A percentile compares a stretch with the other conserved stretches of the same genome.
phyloP scores from a whole-genome alignment of 2,888 invertebrate genomes.

The Podotricha telesiphe region DNA sequence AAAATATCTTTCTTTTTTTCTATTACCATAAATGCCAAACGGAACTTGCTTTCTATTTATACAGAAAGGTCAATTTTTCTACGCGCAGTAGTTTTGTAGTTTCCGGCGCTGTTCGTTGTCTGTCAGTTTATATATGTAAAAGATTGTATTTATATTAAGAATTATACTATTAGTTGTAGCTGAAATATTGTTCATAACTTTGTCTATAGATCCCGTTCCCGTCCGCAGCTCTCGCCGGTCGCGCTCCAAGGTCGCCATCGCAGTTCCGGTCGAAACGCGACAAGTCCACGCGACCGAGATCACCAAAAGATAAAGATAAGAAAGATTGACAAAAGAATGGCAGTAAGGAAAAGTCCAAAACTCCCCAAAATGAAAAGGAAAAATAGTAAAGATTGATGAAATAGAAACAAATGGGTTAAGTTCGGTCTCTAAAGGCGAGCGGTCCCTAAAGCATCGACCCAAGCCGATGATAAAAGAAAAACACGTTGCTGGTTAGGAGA shows the following conservation, averaged over 20 bases:
- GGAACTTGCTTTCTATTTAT: too few relatives aligned
- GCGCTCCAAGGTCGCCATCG: conserved; percentile 82
- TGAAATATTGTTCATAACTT: not conserved
- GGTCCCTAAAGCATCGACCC: conserved; percentile 66
- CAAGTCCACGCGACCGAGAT: conserved; percentile 68
- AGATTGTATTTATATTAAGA: too few relatives aligned
- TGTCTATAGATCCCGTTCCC: conserved; percentile 74
- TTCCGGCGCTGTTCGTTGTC: too few relatives aligned
- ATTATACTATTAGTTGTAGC: too few relatives aligned
- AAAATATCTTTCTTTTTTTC: too few relatives aligned
- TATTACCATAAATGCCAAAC: too few relatives aligned
- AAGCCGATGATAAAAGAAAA: conserved; percentile 62
- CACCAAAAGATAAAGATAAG: conserved; percentile 60
- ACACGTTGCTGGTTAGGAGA: conserved; percentile 30
- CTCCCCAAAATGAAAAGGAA: conserved; percentile 59
- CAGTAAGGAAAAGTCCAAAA: conserved; percentile 68
- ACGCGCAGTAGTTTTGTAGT: too few relatives aligned
- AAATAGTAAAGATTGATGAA: conserved; percentile 63
- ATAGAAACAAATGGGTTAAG: conserved; percentile 64
- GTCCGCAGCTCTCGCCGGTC: conserved; percentile 83
- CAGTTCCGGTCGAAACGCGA: conserved; percentile 80
- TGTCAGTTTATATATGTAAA: too few relatives aligned
- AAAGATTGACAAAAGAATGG: conserved; percentile 61
- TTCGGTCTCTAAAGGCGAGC: conserved; percentile 60
- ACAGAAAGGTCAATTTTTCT: too few relatives aligned